Evolutionary conservation across 2,113 vertebrate genomes (phyloP).

Genomic region (Delphinapterus leucas): DNA sequence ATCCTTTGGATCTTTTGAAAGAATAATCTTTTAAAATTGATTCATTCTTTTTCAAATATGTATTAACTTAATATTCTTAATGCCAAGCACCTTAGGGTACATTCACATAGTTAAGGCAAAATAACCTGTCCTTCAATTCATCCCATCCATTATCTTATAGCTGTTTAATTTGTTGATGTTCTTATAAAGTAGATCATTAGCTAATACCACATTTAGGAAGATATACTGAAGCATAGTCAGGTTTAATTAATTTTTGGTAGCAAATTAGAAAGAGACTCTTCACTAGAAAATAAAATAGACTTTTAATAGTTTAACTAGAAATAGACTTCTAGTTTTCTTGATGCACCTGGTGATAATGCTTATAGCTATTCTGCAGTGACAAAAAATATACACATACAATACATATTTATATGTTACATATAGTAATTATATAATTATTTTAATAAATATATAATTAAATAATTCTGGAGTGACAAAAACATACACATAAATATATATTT

Average conservation of each 20-base stretch:
- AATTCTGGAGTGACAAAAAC: background rate
- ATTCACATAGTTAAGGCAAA: background rate
- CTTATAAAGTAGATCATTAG: conserved; percentile 34
- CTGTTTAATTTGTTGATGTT: conserved; percentile 80
- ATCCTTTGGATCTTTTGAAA: conserved; percentile 1
- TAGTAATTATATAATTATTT: background rate
- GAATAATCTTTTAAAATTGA: conserved; percentile 17
- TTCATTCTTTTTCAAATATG: background rate
- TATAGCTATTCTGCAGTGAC: background rate
- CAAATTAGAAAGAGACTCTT: conserved; percentile 59
- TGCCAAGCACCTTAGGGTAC: background rate
- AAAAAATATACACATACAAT: background rate
- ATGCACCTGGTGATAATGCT: conserved; percentile 11
- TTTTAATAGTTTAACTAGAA: conserved; percentile 55
- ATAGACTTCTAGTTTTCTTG: conserved; percentile 27
- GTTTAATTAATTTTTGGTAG: conserved; percentile 58
- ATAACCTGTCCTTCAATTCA: background rate
- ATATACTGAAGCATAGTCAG: conserved; percentile 38
- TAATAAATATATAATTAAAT: background rate
- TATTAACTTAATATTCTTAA: background rate
- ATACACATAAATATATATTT: background rate
- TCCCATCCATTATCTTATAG: conserved; percentile 3
- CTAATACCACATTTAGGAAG: conserved; percentile 39
- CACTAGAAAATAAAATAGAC: conserved; percentile 28
- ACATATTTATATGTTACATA: background rate